Evolutionary conservation across 2,797 vertebrate species (phyloP).

Genomic region (Rhodeus uyekii): DNA sequence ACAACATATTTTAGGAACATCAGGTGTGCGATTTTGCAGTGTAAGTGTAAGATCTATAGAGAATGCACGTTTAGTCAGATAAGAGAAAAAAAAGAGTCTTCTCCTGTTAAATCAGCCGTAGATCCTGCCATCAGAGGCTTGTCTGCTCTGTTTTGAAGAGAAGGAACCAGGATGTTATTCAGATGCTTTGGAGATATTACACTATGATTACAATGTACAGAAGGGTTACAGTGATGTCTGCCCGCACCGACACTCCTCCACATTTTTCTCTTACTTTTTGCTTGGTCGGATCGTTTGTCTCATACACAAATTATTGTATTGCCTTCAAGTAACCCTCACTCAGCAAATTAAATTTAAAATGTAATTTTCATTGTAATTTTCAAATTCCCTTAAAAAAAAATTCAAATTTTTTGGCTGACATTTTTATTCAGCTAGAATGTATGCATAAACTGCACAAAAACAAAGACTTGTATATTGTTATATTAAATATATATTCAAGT

Average conservation of each 20-base stretch:
- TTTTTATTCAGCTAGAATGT: no score
- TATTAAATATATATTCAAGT: no score
- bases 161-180: conserved; percentile 14
- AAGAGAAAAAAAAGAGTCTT: conserved; percentile 15
- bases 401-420: no score
- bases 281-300: not conserved
- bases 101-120: not conserved
- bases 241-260: not conserved
- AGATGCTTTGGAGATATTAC: conserved; percentile 44
- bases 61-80: conserved; percentile 2
- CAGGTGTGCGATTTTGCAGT: not conserved
- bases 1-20: not conserved
- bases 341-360: not conserved
- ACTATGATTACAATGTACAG: conserved; percentile 45
- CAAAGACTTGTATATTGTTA: no score
- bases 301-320: not conserved
- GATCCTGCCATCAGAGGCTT: not conserved
- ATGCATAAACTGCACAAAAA: no score
- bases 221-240: conserved; percentile 46
- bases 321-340: not conserved
- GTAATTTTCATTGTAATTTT: not conserved
- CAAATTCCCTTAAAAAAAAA: no score
- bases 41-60: not conserved
- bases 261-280: not conserved
- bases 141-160: not conserved